Percentiles rank a stretch among this genome's conserved stretches.
Evolutionary conservation across 2,888 invertebrate genomes (phyloP).

Genomic region (Coelogynopora nodosa): DNA sequence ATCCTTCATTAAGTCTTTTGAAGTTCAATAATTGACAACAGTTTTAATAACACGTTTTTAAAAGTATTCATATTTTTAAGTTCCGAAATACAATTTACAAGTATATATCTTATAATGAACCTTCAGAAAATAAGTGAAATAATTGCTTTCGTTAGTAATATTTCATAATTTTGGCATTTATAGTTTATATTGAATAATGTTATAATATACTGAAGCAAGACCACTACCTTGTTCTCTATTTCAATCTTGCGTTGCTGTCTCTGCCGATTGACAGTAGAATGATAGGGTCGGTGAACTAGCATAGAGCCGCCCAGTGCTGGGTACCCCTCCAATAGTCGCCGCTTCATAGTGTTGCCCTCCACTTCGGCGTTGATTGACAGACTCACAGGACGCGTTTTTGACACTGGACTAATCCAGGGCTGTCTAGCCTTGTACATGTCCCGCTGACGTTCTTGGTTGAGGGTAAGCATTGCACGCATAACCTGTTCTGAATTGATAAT

Average conservation of each 20-base stretch:
- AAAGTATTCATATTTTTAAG: too few relatives aligned
- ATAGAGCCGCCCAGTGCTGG: neutral
- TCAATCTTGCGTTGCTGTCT: neutral
- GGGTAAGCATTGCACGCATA: neutral
- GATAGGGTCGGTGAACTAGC: neutral
- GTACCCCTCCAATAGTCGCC: neutral
- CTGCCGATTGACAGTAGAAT: neutral
- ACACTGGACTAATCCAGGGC: neutral
- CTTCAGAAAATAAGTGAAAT: too few relatives aligned
- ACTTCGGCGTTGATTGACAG: neutral
- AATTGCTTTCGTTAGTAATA: too few relatives aligned
- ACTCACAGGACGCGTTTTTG: neutral
- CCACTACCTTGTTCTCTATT: neutral
- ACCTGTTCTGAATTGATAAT: neutral
- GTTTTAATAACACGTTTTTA: too few relatives aligned
- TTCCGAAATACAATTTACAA: too few relatives aligned
- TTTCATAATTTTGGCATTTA: too few relatives aligned
- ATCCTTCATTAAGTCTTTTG: too few relatives aligned
- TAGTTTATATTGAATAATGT: too few relatives aligned
- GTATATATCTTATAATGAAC: too few relatives aligned
- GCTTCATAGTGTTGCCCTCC: neutral
- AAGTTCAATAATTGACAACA: too few relatives aligned
- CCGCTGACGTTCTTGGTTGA: neutral
- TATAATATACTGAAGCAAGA: too few relatives aligned
- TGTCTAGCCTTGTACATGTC: neutral